Base-by-base conservation (phyloP, 2,797 vertebrate genomes). In the Eospalax fontanierii region DNA sequence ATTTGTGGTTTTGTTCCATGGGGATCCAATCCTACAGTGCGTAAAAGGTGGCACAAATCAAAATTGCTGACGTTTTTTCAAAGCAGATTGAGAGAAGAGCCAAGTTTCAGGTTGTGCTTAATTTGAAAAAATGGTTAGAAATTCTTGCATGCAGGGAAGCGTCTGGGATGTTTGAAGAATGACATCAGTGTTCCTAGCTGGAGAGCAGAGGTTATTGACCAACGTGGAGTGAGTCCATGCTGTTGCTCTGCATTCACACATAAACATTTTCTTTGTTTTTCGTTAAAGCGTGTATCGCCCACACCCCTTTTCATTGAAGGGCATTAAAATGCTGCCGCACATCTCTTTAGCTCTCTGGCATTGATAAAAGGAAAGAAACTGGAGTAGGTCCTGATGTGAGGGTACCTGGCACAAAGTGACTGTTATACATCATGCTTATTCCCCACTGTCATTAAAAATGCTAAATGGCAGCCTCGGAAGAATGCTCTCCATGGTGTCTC, bases 401-500 rank as follows among this genome's bases (percentile, higher is more conserved):
- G 78, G 43, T 80, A 93, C 97, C 96, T 98, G 98, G 98, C 91
- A 74, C 87, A 94, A 70, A 87, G 74, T 2, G 0, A 57, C 89
- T 50, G 81, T 97, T 75, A 6, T 98, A 98, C 87, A 98, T 98
- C 97, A 97, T 84, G 94, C 91, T 98, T 97, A 96, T 74, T 98
- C 94, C 95, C 95, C 95, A 90, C 97, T 79, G 94, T 95, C 65
- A 66, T 97, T 98, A 97, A 96, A 98, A 98, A 98, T 97, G 98
- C 97, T 96, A 96, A 98, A 97, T 14, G 87, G 94, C 98, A 98
- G 94, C 90, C 95, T 98, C 98, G 95, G 96, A 97, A 98, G 98
- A 98, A 97, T 98, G 98, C 97, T 98, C 97, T 97, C 97, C 66
- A 94, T 97, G 96, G 96, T 97, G 95, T 96, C 93, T 97, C 96